phyloP scores from a whole-genome alignment of 2,797 vertebrate species.

The Craterocephalus amniculus region DNA sequence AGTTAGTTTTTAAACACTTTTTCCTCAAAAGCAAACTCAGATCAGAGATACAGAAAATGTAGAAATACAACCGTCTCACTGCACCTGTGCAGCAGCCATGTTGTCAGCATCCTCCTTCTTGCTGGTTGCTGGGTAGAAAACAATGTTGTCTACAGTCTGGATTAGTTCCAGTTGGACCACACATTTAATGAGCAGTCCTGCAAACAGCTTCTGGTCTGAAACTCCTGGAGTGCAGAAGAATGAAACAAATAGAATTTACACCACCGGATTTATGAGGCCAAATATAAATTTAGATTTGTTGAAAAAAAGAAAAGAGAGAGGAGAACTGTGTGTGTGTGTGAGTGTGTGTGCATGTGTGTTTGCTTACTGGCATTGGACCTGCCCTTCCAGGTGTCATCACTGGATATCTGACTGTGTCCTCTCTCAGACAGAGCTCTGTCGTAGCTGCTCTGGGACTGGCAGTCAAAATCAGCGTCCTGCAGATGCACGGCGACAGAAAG shows the following conservation, averaged over 20 bases:
- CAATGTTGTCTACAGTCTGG: slow-evolving; percentile 98
- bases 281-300: neutral
- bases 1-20: neutral
- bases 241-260: neutral
- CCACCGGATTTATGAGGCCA: neutral
- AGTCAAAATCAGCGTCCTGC: slow-evolving; percentile 94
- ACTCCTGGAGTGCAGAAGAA: slow-evolving; percentile 64
- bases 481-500: slow-evolving; percentile 12
- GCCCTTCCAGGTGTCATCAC: slow-evolving; percentile 95
- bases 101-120: slow-evolving; percentile 98
- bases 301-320: neutral
- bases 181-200: slow-evolving; percentile 96
- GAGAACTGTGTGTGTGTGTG: too few species aligned
- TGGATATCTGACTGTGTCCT: slow-evolving; percentile 96
- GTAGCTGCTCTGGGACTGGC: slow-evolving; percentile 93
- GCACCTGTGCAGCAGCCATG: slow-evolving; percentile 95
- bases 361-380: slow-evolving; percentile 91
- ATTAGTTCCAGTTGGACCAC: slow-evolving; percentile 97
- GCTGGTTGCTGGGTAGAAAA: slow-evolving; percentile 95
- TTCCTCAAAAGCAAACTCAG: neutral
- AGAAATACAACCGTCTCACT: neutral
- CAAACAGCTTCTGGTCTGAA: slow-evolving; percentile 94
- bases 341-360: slow-evolving; percentile 5
- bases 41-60: neutral
- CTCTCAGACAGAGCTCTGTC: slow-evolving; percentile 94